Conservation (phyloP, 2,113 vertebrate species). For the Caracal caracal region DNA sequence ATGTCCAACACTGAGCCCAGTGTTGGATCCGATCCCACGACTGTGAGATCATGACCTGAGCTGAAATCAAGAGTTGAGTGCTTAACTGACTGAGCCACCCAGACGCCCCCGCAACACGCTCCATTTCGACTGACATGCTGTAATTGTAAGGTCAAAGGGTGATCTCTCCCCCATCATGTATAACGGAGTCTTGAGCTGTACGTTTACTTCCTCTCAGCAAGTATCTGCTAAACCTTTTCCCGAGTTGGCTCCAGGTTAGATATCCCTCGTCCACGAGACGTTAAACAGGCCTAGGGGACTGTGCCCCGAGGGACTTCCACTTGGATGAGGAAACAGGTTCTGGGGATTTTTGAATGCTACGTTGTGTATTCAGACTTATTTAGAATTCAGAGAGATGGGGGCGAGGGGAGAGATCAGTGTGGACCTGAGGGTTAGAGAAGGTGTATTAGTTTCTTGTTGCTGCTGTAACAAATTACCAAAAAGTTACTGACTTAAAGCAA, state of each 20-base stretch:
- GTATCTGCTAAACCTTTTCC: not conserved
- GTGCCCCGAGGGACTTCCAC: not conserved
- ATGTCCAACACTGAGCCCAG: too few relatives aligned
- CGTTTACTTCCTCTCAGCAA: not conserved
- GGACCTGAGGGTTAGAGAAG: not conserved
- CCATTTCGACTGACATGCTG: not conserved
- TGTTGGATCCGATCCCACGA: too few relatives aligned
- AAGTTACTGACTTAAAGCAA: not conserved
- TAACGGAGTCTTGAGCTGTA: not conserved
- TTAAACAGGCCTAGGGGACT: not conserved
- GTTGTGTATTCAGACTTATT: not conserved
- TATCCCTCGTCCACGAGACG: not conserved
- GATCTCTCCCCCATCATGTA: not conserved
- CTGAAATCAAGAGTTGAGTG: too few relatives aligned
- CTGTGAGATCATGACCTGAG: too few relatives aligned
- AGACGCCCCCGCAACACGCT: fast-evolving
- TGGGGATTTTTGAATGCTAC: not conserved
- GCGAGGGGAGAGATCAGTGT: not conserved
- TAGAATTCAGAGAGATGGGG: not conserved
- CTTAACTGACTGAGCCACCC: too few relatives aligned
- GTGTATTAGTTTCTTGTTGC: not conserved
- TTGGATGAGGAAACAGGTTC: not conserved
- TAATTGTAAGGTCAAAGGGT: not conserved
- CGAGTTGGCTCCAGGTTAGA: not conserved
- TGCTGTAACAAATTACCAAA: not conserved